Evolutionary conservation across 2,113 vertebrate genomes (phyloP).

Genomic region (Spermophilus dauricus): DNA sequence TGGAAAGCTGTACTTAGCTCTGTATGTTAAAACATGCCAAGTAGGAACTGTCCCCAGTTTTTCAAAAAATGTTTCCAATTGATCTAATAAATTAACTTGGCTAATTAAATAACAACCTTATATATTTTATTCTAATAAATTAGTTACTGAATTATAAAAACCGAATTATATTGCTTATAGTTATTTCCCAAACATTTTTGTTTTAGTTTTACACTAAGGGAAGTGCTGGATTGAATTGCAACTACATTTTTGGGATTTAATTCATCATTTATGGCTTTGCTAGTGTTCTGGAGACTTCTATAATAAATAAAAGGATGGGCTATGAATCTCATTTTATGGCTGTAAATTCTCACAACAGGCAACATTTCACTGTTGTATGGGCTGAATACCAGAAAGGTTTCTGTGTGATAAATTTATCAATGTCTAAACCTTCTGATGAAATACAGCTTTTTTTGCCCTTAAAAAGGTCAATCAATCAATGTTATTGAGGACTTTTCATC

Average conservation of each 20-base stretch:
- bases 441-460: conserved; percentile 86
- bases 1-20: not conserved
- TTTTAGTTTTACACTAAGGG: conserved; percentile 15
- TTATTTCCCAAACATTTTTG: conserved; percentile 34
- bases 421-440: conserved; percentile 82
- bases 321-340: conserved; percentile 83
- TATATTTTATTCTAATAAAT: not conserved
- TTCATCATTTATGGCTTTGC: conserved; percentile 83
- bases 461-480: conserved; percentile 87
- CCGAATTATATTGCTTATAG: not conserved
- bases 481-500: conserved; percentile 85
- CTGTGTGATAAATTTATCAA: conserved; percentile 85
- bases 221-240: conserved; percentile 54
- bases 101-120: not conserved
- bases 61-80: not conserved
- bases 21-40: not conserved
- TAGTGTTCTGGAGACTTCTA: conserved; percentile 79
- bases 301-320: conserved; percentile 83
- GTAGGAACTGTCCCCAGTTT: not conserved
- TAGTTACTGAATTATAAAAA: not conserved
- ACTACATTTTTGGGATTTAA: conserved; percentile 80
- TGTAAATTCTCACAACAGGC: conserved; percentile 85
- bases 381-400: conserved; percentile 64
- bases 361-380: conserved; percentile 80
- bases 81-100: not conserved